phyloP scores from a whole-genome alignment of 2,113 vertebrate species.

The Leucosticte australis region DNA sequence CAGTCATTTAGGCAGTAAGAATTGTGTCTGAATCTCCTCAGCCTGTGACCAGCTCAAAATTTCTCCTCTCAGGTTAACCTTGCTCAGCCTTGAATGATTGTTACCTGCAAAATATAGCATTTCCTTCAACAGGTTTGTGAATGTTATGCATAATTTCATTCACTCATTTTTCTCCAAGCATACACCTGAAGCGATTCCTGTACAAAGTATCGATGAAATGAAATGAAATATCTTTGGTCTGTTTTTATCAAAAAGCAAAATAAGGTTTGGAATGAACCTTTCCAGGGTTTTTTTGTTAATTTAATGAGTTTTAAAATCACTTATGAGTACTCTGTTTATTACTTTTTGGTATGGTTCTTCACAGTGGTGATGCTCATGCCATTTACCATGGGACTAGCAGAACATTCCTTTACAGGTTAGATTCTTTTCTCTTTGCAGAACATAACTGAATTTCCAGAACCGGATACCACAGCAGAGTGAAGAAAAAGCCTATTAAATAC shows the following conservation, averaged over 20 bases:
- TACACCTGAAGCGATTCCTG: not conserved
- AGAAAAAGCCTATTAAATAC: not conserved
- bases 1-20: not conserved
- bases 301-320: not conserved
- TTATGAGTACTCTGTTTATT: not conserved
- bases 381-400: not conserved
- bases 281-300: not conserved
- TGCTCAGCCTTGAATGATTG: not conserved
- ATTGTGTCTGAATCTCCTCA: not conserved
- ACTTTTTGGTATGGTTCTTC: not conserved
- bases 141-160: not conserved
- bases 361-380: not conserved
- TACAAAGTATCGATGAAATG: not conserved
- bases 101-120: not conserved
- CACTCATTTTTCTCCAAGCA: not conserved
- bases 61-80: not conserved
- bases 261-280: not conserved
- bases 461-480: not conserved
- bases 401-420: not conserved
- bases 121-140: not conserved
- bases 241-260: not conserved
- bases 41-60: not conserved
- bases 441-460: not conserved
- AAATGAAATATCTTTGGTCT: not conserved
- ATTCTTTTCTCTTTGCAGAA: not conserved